phyloP scores from a whole-genome alignment of 2,113 vertebrate species.

The Sander lucioperca region DNA sequence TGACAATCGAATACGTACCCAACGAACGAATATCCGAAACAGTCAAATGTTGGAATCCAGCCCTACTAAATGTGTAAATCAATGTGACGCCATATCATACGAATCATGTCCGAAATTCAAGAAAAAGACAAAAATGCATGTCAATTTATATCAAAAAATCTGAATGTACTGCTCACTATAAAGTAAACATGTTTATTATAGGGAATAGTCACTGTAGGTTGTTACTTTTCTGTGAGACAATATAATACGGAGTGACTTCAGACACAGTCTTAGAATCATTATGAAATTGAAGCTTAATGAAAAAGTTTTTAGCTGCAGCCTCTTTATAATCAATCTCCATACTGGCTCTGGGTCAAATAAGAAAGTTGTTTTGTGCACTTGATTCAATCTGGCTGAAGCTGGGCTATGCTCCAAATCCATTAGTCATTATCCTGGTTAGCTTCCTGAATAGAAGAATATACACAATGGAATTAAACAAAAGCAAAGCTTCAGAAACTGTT shows the following conservation, averaged over 20 bases:
- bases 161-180: too few species aligned
- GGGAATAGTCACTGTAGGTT: background rate
- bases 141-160: too few species aligned
- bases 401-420: background rate
- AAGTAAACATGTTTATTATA: too few species aligned
- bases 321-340: background rate
- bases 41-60: too few species aligned
- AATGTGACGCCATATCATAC: too few species aligned
- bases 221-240: background rate
- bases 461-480: background rate
- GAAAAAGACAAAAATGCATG: too few species aligned
- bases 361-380: background rate
- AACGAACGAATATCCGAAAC: too few species aligned
- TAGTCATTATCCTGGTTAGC: background rate
- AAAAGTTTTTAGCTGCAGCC: slow-evolving; percentile 23
- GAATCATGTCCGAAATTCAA: too few species aligned
- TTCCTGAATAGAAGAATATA: background rate
- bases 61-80: too few species aligned
- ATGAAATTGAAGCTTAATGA: slow-evolving; percentile 17
- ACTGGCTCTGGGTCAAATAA: slow-evolving; percentile 3
- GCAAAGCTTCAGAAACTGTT: too few species aligned
- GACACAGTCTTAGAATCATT: background rate
- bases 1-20: too few species aligned
- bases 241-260: background rate
- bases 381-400: background rate